phyloP scores from a whole-genome alignment of 2,888 invertebrate genomes.

The Brachypalpus laphriformis region DNA sequence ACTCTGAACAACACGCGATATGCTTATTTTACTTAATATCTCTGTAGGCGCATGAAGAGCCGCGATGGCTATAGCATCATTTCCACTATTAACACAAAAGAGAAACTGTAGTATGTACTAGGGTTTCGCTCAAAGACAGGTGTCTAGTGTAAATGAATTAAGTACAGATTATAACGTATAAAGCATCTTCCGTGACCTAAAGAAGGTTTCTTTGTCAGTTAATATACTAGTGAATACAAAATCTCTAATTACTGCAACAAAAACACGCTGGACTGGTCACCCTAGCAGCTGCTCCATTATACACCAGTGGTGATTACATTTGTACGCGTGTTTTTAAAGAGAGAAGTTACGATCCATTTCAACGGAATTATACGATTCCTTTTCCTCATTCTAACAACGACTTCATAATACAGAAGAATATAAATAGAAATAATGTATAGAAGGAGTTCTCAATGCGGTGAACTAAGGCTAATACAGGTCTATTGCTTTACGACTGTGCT shows the following conservation, averaged over 20 bases:
- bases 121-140: neutral
- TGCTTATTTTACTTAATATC: neutral
- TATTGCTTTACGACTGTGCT: too few species aligned
- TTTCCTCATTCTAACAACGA: too few species aligned
- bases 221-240: conserved; percentile 10
- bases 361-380: too few species aligned
- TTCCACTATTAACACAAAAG: neutral
- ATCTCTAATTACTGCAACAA: conserved; percentile 21
- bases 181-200: neutral
- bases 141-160: conserved; percentile 15
- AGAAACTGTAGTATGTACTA: neutral
- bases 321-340: neutral
- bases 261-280: neutral
- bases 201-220: conserved; percentile 33
- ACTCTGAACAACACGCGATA: conserved; percentile 35
- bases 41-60: neutral
- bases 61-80: neutral
- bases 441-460: too few species aligned
- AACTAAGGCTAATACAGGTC: too few species aligned
- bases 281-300: neutral
- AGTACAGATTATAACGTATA: neutral
- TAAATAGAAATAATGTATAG: too few species aligned
- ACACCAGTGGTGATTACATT: neutral
- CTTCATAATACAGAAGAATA: too few species aligned
- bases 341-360: neutral